Evolutionary conservation across 1,140 invertebrate species (phyloP).

Genomic region (Eueides isabella): DNA sequence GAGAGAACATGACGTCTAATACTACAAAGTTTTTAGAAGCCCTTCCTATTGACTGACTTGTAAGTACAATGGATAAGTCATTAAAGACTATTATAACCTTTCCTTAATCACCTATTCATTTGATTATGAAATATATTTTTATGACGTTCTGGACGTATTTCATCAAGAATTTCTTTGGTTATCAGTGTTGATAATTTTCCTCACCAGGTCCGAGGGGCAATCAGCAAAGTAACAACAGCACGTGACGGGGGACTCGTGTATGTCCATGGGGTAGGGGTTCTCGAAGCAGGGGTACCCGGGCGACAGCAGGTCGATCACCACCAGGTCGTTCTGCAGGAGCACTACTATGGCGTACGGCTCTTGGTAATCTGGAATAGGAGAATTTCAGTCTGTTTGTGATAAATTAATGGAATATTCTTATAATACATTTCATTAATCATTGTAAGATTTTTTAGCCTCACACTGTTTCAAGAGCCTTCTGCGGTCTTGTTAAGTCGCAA

Average conservation of each 20-base stretch:
- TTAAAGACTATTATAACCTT: too few relatives aligned
- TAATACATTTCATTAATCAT: too few relatives aligned
- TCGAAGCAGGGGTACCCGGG: conserved; percentile 99
- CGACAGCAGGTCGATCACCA: conserved; percentile 97
- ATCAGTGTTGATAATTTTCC: not conserved
- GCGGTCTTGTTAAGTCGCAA: too few relatives aligned
- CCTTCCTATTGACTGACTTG: too few relatives aligned
- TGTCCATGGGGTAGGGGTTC: conserved; percentile 99
- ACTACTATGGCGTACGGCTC: conserved; percentile 99
- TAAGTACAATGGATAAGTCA: too few relatives aligned
- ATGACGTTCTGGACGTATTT: too few relatives aligned
- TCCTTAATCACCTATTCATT: too few relatives aligned
- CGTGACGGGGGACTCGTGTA: conserved; percentile 98
- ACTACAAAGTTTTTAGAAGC: too few relatives aligned
- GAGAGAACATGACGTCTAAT: too few relatives aligned
- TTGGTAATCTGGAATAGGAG: conserved; percentile 89
- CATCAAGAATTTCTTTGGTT: not conserved
- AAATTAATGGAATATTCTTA: not conserved
- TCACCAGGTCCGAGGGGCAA: conserved; percentile 97
- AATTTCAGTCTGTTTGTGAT: not conserved
- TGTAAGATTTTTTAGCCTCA: too few relatives aligned
- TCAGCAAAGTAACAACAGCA: conserved; percentile 98
- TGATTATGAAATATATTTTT: too few relatives aligned
- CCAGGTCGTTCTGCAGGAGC: conserved; percentile 98
- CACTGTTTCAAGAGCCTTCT: too few relatives aligned